These are phyloP conservation scores for Trididemnum nubilum DNA, from an alignment of 23 tunicate species.

Conservation along the genomic window DNA sequence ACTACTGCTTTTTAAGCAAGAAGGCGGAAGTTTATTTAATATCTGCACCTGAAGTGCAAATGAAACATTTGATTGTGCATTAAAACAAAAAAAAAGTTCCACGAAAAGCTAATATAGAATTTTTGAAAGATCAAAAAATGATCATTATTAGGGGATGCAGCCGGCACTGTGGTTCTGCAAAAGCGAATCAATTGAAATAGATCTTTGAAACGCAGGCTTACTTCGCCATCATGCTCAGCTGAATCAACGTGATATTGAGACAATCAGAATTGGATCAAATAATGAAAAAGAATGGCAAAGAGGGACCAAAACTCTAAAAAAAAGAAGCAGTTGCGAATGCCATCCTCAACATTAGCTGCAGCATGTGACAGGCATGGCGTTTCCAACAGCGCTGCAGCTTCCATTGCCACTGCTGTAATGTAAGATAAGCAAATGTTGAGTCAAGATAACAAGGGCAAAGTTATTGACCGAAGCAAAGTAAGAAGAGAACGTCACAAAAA, in stretches of 20 bases:
- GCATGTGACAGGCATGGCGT: conserved; percentile 8
- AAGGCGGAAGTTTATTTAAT: neutral
- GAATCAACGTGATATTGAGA: neutral
- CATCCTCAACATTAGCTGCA: conserved; percentile 7
- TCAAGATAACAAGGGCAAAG: neutral
- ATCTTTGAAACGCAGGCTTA: neutral
- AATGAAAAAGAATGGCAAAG: neutral
- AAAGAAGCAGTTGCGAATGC: neutral
- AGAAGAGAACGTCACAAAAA: conserved; percentile 15
- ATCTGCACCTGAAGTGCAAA: neutral
- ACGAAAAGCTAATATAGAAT: neutral
- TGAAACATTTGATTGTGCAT: neutral
- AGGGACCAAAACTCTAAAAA: neutral
- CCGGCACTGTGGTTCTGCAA: conserved; percentile 9
- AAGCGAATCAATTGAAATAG: neutral
- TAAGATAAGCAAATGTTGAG: too few relatives aligned
- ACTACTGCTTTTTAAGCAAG: neutral
- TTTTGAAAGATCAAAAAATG: neutral
- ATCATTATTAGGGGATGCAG: neutral
- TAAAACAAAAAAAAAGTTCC: neutral
- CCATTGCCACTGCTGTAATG: conserved; percentile 1
- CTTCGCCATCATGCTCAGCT: neutral
- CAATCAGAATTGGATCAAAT: neutral
- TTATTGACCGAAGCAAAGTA: conserved; percentile 19
- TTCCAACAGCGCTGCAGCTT: neutral